These are phyloP conservation scores for Nymphalis c-album DNA, from an alignment of 2,888 invertebrate species.

Conservation along the genomic window DNA sequence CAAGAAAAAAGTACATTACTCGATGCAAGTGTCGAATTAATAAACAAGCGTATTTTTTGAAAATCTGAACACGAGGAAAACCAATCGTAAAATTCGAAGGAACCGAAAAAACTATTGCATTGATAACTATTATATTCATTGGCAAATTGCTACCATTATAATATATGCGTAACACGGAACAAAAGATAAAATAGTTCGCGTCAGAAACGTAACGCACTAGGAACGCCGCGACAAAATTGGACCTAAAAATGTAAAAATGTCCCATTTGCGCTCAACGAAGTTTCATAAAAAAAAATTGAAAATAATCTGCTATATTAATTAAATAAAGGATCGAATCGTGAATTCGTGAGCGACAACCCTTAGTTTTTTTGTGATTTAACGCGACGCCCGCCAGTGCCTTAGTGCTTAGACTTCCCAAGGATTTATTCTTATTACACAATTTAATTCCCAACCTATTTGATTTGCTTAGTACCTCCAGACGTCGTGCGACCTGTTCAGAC, in stretches of 20 bases:
- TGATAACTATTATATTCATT: no score
- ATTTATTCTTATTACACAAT: conserved; percentile 29
- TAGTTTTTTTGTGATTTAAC: conserved; percentile 47
- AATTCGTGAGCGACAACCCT: conserved; percentile 25
- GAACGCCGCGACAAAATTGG: no score
- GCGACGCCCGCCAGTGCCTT: conserved; percentile 23
- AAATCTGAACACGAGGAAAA: no score
- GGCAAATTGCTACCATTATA: no score
- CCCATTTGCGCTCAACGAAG: not conserved
- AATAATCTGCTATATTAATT: not conserved
- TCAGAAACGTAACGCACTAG: no score
- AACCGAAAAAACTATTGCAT: no score
- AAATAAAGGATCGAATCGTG: not conserved
- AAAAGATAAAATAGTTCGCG: no score
- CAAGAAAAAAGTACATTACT: no score
- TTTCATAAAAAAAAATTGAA: not conserved
- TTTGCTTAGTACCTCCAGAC: conserved; percentile 32
- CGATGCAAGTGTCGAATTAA: no score
- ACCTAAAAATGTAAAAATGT: not conserved
- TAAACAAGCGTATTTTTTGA: no score
- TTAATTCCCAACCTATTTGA: conserved; percentile 17
- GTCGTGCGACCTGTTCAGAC: conserved; percentile 20
- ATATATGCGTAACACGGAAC: no score
- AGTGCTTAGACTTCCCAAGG: conserved; percentile 36
- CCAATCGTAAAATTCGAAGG: no score